Percentiles rank a stretch among this genome's conserved stretches.
phyloP scores from a whole-genome alignment of 2,113 vertebrate genomes.

The Probosciger aterrimus region DNA sequence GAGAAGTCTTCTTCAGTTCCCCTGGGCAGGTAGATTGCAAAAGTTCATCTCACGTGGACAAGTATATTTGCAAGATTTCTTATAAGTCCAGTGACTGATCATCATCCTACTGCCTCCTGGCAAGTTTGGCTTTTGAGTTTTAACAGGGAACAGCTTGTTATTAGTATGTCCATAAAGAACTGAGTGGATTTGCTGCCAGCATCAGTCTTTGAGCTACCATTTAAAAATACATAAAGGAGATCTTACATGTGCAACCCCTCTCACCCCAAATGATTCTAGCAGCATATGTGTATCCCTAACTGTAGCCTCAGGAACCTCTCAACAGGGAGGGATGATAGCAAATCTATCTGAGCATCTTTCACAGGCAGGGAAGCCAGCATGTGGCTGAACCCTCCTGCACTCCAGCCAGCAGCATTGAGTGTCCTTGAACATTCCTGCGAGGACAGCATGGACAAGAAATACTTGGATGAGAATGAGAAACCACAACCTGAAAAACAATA shows the following conservation, averaged over 20 bases:
- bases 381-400: background rate
- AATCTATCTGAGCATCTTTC: background rate
- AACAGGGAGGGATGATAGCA: background rate
- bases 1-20: background rate
- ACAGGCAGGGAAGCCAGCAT: background rate
- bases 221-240: background rate
- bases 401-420: background rate
- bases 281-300: fast-evolving
- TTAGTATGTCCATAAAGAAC: background rate
- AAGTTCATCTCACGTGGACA: background rate
- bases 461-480: conserved; percentile 21
- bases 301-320: background rate
- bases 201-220: background rate
- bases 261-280: too few species aligned
- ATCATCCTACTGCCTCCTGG: background rate
- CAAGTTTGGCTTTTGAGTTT: background rate
- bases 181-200: background rate
- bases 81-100: background rate
- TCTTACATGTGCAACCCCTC: background rate
- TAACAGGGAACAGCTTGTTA: background rate
- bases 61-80: background rate
- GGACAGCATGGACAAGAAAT: background rate
- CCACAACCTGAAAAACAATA: conserved; percentile 30
- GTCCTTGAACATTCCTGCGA: background rate
- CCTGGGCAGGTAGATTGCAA: background rate